These are phyloP conservation scores for Thera britannica DNA, from an alignment of 2,888 invertebrate species.

Conservation along the genomic window DNA sequence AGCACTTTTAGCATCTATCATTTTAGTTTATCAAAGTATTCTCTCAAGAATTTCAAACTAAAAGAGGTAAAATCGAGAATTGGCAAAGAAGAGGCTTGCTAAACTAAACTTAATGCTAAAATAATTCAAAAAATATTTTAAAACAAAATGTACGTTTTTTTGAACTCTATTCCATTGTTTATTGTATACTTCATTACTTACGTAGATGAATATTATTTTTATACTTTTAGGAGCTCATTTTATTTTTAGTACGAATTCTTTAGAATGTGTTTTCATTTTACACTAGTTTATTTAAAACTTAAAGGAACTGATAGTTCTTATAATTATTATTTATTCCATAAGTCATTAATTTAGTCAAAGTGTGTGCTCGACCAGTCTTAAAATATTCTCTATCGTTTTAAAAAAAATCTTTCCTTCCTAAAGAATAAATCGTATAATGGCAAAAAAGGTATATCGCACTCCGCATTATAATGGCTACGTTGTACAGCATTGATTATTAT, in stretches of 20 bases:
- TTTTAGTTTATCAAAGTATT: conserved; percentile 8
- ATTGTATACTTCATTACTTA: neutral
- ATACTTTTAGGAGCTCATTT: conserved; percentile 6
- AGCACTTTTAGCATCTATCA: conserved; percentile 1
- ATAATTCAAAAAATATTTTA: neutral
- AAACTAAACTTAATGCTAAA: neutral
- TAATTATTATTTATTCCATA: conserved; percentile 29
- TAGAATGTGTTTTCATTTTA: conserved; percentile 13
- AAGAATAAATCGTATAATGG: no score
- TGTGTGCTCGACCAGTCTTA: conserved; percentile 24
- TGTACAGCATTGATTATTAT: no score
- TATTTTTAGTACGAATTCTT: conserved; percentile 16
- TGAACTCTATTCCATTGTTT: conserved; percentile 7
- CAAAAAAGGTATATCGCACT: no score
- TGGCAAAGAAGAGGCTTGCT: conserved; percentile 19
- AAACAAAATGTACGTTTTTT: conserved; percentile 26
- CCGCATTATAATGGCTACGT: no score
- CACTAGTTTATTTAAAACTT: conserved; percentile 22
- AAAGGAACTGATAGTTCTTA: conserved; percentile 38
- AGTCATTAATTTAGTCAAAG: conserved; percentile 16
- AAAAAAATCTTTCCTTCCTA: no score
- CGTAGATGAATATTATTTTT: neutral
- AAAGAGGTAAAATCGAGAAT: conserved; percentile 6
- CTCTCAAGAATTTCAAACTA: neutral
- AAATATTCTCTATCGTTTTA: no score